Percentiles rank a stretch among this genome's conserved stretches.
Evolutionary conservation across 2,113 vertebrate genomes (phyloP).

Genomic region (Melanerpes aurifrons): DNA sequence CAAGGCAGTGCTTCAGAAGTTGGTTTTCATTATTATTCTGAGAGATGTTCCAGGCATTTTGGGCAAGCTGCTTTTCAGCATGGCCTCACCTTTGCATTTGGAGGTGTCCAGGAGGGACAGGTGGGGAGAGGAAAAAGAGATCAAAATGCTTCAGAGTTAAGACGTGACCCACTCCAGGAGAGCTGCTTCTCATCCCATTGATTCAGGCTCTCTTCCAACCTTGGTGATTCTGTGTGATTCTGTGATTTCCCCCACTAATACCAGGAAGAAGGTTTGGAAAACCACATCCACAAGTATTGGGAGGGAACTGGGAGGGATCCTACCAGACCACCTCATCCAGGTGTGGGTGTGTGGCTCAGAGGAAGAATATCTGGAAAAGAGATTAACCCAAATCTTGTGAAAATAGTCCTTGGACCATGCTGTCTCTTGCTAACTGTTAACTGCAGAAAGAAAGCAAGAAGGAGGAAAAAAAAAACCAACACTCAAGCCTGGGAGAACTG

Average conservation of each 20-base stretch:
- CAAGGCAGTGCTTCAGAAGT: background rate
- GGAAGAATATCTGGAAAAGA: background rate
- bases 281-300: background rate
- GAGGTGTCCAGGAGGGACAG: background rate
- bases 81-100: background rate
- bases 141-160: background rate
- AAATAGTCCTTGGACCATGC: background rate
- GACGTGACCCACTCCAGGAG: fast-evolving
- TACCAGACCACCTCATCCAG: background rate
- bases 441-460: background rate
- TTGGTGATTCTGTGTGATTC: too few species aligned
- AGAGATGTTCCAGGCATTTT: fast-evolving
- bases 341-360: background rate
- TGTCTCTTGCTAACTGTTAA: background rate
- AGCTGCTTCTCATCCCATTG: background rate
- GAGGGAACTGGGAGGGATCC: background rate
- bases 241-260: background rate
- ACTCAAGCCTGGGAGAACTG: background rate
- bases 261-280: background rate
- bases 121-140: background rate
- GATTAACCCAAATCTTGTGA: background rate
- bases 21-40: background rate
- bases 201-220: too few species aligned
- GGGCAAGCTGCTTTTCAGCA: background rate
- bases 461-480: background rate